Evolutionary conservation across 1,140 invertebrate species (phyloP).

Genomic region (Hirudo medicinalis): DNA sequence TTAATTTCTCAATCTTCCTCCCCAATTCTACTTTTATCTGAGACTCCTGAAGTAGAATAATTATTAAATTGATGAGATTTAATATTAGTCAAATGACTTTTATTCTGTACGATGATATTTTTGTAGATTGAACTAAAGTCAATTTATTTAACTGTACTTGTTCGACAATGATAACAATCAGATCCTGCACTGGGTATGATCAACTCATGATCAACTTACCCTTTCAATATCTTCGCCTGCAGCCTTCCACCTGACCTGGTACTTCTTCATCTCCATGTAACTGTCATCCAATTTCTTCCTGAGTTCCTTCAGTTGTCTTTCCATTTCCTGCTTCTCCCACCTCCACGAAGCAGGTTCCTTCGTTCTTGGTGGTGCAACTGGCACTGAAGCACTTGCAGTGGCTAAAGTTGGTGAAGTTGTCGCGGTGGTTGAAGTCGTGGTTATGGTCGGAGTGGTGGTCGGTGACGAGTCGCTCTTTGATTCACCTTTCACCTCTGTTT

Average conservation of each 20-base stretch:
- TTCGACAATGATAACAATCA: background rate
- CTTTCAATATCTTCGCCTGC: slow-evolving; percentile 22
- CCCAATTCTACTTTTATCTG: slow-evolving; percentile 22
- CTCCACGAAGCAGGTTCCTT: slow-evolving; percentile 21
- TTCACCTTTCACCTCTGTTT: too few relatives aligned
- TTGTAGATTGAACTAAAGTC: too few relatives aligned
- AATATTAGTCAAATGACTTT: too few relatives aligned
- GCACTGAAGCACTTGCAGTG: background rate
- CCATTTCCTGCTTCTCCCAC: slow-evolving; percentile 24
- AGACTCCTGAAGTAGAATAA: slow-evolving; percentile 14
- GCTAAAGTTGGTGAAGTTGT: background rate
- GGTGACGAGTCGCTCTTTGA: background rate
- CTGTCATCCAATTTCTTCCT: slow-evolving; percentile 22
- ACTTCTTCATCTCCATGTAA: slow-evolving; percentile 20
- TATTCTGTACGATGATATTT: too few relatives aligned
- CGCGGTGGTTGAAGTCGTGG: background rate
- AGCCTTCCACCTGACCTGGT: slow-evolving; percentile 21
- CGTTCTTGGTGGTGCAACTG: background rate
- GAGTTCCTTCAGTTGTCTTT: slow-evolving; percentile 22
- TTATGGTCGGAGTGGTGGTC: background rate
- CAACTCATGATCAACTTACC: slow-evolving; percentile 1
- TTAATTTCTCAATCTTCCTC: slow-evolving; percentile 21
- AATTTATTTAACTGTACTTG: too few relatives aligned
- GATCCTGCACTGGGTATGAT: background rate
- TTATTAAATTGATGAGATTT: background rate